Evolutionary conservation across 2,797 vertebrate species (phyloP).

Genomic region (Chaunax sp.): DNA sequence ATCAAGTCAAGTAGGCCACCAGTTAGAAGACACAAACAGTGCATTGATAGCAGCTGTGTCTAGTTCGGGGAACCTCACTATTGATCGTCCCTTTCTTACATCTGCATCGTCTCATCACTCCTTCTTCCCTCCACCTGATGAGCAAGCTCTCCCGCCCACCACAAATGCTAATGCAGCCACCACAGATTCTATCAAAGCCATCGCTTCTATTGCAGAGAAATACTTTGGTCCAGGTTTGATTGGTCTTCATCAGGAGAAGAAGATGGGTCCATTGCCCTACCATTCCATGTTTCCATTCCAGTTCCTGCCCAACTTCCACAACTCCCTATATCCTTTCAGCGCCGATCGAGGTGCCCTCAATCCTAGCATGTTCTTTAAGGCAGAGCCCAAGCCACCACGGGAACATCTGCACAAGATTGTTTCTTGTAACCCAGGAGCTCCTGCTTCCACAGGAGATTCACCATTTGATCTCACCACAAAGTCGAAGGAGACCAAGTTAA

Average conservation of each 20-base stretch:
- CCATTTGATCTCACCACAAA: constrained; percentile 98
- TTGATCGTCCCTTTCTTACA: constrained; percentile 90
- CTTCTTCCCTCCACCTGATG: constrained; percentile 95
- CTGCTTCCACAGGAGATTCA: constrained; percentile 86
- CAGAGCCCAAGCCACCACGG: constrained; percentile 94
- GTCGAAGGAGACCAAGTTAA: constrained; percentile 91
- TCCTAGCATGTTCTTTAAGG: constrained; percentile 93
- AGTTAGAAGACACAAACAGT: constrained; percentile 83
- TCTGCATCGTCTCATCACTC: constrained; percentile 88
- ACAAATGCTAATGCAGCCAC: constrained; percentile 83
- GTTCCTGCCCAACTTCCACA: constrained; percentile 95
- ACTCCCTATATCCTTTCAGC: constrained; percentile 91
- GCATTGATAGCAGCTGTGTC: constrained; percentile 82
- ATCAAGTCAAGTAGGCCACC: constrained; percentile 81
- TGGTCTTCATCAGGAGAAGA: constrained; percentile 97
- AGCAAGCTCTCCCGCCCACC: constrained; percentile 90
- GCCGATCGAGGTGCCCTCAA: constrained; percentile 88
- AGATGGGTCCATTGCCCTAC: constrained; percentile 94
- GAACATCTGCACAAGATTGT: constrained; percentile 88
- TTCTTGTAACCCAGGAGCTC: constrained; percentile 81
- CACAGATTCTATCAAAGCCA: constrained; percentile 98
- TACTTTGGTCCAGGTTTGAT: constrained; percentile 98
- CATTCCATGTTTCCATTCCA: constrained; percentile 98
- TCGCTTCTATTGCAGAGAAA: constrained; percentile 98
- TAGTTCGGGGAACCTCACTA: constrained; percentile 80